Conservation (phyloP, 2,888 invertebrate genomes). For the Pyrgus malvae region DNA sequence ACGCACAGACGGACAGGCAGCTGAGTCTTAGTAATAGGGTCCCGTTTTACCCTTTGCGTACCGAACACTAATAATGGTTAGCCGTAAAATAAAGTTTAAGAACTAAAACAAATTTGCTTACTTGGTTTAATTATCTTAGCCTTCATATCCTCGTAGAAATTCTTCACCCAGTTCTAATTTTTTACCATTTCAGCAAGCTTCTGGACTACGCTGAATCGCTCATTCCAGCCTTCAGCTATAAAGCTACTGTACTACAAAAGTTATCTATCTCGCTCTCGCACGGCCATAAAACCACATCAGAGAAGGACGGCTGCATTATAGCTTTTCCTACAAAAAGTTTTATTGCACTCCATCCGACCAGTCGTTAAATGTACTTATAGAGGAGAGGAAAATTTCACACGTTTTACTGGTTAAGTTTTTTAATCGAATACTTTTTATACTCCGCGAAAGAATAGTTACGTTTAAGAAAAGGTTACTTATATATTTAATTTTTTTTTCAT, state of each 20-base stretch:
- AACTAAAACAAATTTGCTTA: too few species aligned
- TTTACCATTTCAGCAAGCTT: background rate
- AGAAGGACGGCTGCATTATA: conserved; percentile 53
- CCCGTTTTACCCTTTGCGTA: too few species aligned
- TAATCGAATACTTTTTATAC: background rate
- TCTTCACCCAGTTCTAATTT: too few species aligned
- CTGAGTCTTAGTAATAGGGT: too few species aligned
- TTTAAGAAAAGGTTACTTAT: background rate
- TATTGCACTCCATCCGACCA: conserved; percentile 47
- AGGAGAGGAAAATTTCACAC: conserved; percentile 8
- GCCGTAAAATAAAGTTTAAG: too few species aligned
- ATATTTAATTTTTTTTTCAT: background rate
- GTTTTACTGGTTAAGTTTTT: background rate
- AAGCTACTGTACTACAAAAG: conserved; percentile 17
- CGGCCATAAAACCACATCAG: conserved; percentile 63
- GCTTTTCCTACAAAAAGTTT: conserved; percentile 69
- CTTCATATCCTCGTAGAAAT: too few species aligned
- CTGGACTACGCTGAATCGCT: conserved; percentile 8
- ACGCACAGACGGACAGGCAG: too few species aligned
- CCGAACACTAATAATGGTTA: too few species aligned
- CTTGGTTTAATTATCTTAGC: too few species aligned
- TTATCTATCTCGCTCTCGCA: conserved; percentile 69
- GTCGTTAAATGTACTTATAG: conserved; percentile 34
- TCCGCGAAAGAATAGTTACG: background rate
- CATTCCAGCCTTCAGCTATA: conserved; percentile 8